Percentiles rank a stretch among this genome's conserved stretches.
Conservation (phyloP, 92 coral and sea anemone genomes). For the Isaurus tuberculatus region DNA sequence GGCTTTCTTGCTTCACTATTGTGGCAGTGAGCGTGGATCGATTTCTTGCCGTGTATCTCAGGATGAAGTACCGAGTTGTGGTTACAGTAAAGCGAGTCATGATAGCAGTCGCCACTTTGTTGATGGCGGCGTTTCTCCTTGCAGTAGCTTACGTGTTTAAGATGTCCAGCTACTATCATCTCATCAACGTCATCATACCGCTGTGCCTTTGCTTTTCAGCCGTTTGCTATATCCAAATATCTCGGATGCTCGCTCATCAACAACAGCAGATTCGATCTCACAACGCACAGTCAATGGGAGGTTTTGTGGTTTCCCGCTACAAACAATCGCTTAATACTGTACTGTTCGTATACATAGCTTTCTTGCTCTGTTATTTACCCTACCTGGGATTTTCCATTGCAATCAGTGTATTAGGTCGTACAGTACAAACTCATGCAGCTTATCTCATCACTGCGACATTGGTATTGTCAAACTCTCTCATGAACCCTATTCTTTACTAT, state of each 20-base stretch:
- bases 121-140: conserved; percentile 25
- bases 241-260: neutral
- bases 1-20: conserved; percentile 42
- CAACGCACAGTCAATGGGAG: neutral
- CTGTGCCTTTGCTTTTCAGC: conserved; percentile 25
- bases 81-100: conserved; percentile 23
- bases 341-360: conserved; percentile 30
- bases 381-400: conserved; percentile 24
- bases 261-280: neutral
- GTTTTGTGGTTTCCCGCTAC: conserved; percentile 28
- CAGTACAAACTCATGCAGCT: conserved; percentile 27
- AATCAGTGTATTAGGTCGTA: conserved; percentile 2
- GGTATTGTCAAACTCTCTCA: conserved; percentile 17
- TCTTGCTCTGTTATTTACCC: conserved; percentile 15
- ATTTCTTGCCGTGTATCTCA: conserved; percentile 38
- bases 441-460: conserved; percentile 16
- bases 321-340: conserved; percentile 39
- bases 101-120: conserved; percentile 11
- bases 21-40: conserved; percentile 49
- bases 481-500: conserved; percentile 43
- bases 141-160: conserved; percentile 44
- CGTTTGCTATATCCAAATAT: conserved; percentile 21
- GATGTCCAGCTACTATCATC: conserved; percentile 45
- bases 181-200: conserved; percentile 36
- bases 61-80: conserved; percentile 37